These are phyloP conservation scores for Branchipolynoe longqiensis DNA, from an alignment of 2,888 invertebrate species.

Conservation along the genomic window DNA sequence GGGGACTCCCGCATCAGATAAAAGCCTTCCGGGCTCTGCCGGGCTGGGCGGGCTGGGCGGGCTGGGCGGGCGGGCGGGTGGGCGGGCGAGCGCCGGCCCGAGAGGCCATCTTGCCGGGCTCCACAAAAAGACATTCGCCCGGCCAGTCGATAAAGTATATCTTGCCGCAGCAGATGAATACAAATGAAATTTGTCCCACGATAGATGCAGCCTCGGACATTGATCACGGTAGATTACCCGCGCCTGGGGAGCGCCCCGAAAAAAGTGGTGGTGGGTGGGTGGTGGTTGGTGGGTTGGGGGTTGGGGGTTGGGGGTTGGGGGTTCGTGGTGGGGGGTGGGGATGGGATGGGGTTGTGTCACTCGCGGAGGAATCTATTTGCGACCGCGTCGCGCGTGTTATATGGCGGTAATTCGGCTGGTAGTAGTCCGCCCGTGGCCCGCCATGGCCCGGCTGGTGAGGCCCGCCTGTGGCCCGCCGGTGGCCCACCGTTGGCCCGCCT, in stretches of 20 bases:
- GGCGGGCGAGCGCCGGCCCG: slow-evolving; percentile 24
- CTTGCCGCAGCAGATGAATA: slow-evolving; percentile 48
- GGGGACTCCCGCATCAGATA: slow-evolving; percentile 26
- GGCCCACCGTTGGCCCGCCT: neutral
- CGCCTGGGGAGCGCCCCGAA: too few species aligned
- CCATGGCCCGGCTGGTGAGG: neutral
- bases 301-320: too few species aligned
- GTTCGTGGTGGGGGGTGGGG: too few species aligned
- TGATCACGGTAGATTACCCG: slow-evolving; percentile 52
- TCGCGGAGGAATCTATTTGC: slow-evolving; percentile 39
- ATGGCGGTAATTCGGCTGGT: slow-evolving; percentile 40
- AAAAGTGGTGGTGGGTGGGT: too few species aligned
- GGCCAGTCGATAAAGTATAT: slow-evolving; percentile 53
- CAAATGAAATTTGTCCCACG: slow-evolving; percentile 55
- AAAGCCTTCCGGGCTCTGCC: too few species aligned
- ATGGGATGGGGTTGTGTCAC: neutral
- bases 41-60: too few species aligned
- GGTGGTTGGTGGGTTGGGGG: too few species aligned
- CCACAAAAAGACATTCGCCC: slow-evolving; percentile 52
- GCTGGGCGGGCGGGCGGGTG: neutral
- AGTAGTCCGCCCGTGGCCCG: neutral
- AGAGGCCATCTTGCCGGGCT: slow-evolving; percentile 41
- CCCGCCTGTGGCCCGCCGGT: neutral
- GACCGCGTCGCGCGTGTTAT: slow-evolving; percentile 39
- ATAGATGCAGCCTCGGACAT: slow-evolving; percentile 41